A percentile compares a stretch with the other conserved stretches of the same genome.
Conservation (phyloP, 2,113 vertebrate species). For the Rattus norvegicus region DNA sequence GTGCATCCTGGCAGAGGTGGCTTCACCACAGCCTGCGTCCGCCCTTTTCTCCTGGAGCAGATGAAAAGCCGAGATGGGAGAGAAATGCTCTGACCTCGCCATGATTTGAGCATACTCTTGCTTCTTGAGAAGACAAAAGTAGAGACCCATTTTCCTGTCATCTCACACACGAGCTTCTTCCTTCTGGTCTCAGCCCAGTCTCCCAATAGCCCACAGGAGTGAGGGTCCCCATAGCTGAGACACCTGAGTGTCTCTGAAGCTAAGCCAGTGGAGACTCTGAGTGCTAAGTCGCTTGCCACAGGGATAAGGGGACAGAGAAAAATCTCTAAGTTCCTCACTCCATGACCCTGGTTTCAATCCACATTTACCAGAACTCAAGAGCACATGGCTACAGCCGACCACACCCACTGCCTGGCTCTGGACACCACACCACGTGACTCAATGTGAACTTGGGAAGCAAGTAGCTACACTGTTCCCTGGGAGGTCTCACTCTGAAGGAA, state of each 20-base stretch:
- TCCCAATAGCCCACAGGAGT: not conserved
- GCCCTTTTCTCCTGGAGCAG: not conserved
- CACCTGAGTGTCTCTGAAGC: not conserved
- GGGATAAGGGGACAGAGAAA: not conserved
- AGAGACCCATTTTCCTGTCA: not conserved
- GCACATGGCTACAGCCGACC: not conserved
- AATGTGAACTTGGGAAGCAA: not conserved
- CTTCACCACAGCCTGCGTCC: conserved; percentile 28
- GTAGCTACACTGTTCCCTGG: not conserved
- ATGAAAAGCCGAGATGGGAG: not conserved
- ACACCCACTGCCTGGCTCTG: not conserved
- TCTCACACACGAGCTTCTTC: not conserved
- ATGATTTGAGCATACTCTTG: not conserved
- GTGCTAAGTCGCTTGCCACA: not conserved
- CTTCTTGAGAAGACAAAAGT: conserved; percentile 7
- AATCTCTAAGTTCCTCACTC: not conserved
- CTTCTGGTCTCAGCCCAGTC: not conserved
- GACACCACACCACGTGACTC: not conserved
- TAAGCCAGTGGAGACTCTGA: not conserved
- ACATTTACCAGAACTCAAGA: not conserved
- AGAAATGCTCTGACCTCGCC: not conserved
- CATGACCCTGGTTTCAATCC: not conserved
- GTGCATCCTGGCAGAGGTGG: conserved; percentile 72
- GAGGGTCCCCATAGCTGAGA: not conserved
- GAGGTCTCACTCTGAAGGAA: not conserved